A percentile compares a stretch with the other conserved stretches of the same genome.
Evolutionary conservation across 2,888 invertebrate species (phyloP).

Genomic region (Timandra comae): DNA sequence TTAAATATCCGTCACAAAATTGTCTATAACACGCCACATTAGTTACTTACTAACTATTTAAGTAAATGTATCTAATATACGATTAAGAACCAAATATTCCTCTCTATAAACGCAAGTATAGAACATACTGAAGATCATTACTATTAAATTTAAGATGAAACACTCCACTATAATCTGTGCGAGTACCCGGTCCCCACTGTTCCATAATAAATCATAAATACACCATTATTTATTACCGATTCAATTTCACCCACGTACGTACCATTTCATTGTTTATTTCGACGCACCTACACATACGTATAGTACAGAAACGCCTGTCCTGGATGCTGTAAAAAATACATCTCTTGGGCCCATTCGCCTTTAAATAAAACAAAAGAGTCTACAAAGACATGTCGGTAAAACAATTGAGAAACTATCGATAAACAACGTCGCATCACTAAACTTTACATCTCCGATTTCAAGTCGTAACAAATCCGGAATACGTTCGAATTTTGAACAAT

Average conservation of each 20-base stretch:
- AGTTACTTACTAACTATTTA: too few relatives aligned
- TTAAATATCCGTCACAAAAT: too few relatives aligned
- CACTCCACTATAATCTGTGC: conserved; percentile 29
- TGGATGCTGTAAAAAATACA: conserved; percentile 49
- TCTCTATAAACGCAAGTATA: too few relatives aligned
- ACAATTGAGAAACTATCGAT: conserved; percentile 58
- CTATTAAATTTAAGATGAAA: conserved; percentile 26
- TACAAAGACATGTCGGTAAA: conserved; percentile 73
- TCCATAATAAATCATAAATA: conserved; percentile 62
- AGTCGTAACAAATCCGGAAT: conserved; percentile 29
- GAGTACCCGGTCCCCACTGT: conserved; percentile 25
- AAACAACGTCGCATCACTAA: conserved; percentile 39
- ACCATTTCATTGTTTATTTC: conserved; percentile 55
- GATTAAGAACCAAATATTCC: too few relatives aligned
- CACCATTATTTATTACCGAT: conserved; percentile 71
- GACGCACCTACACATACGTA: conserved; percentile 30
- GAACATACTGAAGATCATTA: too few relatives aligned
- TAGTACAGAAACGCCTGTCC: conserved; percentile 45
- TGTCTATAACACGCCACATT: too few relatives aligned
- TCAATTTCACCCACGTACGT: conserved; percentile 67
- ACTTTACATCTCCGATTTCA: conserved; percentile 1
- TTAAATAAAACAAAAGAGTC: conserved; percentile 75
- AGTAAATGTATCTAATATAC: too few relatives aligned
- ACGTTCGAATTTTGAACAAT: conserved; percentile 20
- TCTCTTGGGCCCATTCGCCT: conserved; percentile 53